Base-by-base conservation (phyloP, 2,797 vertebrate species). In the Kryptopterus vitreolus region DNA sequence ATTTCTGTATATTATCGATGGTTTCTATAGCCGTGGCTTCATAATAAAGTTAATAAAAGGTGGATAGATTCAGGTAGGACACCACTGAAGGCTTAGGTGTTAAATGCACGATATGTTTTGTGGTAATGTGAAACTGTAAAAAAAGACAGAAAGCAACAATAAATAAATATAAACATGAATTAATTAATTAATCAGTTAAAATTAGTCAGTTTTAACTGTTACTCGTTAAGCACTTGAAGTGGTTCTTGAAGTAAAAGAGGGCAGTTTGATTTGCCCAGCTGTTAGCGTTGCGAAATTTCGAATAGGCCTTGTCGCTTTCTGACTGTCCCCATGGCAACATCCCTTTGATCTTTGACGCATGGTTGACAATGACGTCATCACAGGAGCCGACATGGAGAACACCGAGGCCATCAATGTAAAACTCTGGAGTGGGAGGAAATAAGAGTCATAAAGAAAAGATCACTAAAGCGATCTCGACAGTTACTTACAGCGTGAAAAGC, bases 351-450 rank as follows among this genome's bases (percentile, higher is more conserved):
- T 94, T 94, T 1, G 92, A 94, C 0, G 96, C 95, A 0, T 98
- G 96, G 61, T 89, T 94, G 79, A 98, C 87, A 0, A 96, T 85
- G 26, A 98, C 84, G 0, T 98, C 94, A 22, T 94, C 94, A 46
- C 97, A 98, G 46, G 97, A 98, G 46, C 94, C 97, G 8, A 98
- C 89, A 18, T 95, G 96, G 53, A 98, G 92, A 62, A 89, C 87
- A 29, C 96, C 95, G 74, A 98, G 91, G 0, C 91, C 95, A 1
- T 98, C 97, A 0, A 97, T 89, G 85, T 96, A 98, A 90, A 98
- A 98, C 84, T 96, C 96, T 98, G 86, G 12, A 84, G 58, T 20
- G 48, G 10, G 33, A 66, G 3, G 48, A 68, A 3, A 73, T 12
- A 18, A n/a, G n/a, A n/a, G 33, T n/a, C 4, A 59, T 24, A 35